A percentile compares a stretch with the other conserved stretches of the same genome.
Conservation (phyloP, 92 coral and sea anemone species). For the Palythoa grandiflora region DNA sequence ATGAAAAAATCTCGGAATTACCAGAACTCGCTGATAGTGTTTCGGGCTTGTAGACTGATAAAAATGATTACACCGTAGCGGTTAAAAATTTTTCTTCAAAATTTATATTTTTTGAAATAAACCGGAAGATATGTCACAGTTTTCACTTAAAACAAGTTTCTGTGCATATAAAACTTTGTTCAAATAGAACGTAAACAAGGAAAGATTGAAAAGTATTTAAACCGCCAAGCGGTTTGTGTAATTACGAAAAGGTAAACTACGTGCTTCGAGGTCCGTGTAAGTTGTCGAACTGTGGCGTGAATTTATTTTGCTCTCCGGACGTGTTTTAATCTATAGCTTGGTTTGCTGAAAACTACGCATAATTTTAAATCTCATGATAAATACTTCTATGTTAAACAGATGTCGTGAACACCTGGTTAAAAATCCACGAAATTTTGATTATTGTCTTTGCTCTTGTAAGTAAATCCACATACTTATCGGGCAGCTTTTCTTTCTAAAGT, state of each 20-base stretch:
- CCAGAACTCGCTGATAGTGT: slow-evolving; percentile 40
- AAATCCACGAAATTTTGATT: slow-evolving; percentile 17
- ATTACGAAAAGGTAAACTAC: slow-evolving; percentile 21
- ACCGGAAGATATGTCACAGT: background rate
- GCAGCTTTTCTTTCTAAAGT: background rate
- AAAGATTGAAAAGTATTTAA: background rate
- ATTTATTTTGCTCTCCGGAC: no score
- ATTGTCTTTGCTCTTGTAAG: background rate
- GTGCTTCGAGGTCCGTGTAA: background rate
- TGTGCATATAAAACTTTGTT: background rate
- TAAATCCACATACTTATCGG: background rate
- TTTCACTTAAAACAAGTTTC: background rate
- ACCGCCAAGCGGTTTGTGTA: slow-evolving; percentile 8
- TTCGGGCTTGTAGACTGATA: background rate
- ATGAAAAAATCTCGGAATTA: slow-evolving; percentile 32
- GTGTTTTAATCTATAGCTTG: slow-evolving; percentile 31
- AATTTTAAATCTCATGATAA: slow-evolving; percentile 58
- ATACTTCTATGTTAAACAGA: slow-evolving; percentile 87
- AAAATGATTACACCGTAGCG: background rate
- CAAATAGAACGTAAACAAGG: background rate
- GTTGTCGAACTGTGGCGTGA: no score
- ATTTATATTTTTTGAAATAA: background rate
- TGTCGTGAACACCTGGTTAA: slow-evolving; percentile 60
- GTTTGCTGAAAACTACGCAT: slow-evolving; percentile 33
- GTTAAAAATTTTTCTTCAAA: background rate